Percentiles rank a stretch among this genome's conserved stretches.
Evolutionary conservation across 1,140 invertebrate genomes (phyloP).

Genomic region (Polypedilum pembai): DNA sequence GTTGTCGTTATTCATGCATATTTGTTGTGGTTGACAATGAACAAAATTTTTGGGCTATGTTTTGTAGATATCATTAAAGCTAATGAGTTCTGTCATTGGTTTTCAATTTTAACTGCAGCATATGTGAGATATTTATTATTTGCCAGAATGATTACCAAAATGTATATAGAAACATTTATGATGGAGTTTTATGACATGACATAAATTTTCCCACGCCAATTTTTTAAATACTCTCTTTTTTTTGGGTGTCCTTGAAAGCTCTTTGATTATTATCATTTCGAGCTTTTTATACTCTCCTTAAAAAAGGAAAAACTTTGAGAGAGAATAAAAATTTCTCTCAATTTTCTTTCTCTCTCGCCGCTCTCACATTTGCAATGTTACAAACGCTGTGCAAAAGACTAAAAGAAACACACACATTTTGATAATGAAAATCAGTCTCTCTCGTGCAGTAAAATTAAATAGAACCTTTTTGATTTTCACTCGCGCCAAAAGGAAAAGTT

Average conservation of each 20-base stretch:
- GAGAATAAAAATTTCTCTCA: background rate
- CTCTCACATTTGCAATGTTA: too few relatives aligned
- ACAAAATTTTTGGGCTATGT: too few relatives aligned
- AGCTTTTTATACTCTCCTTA: background rate
- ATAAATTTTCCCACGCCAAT: conserved; percentile 1
- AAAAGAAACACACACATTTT: background rate
- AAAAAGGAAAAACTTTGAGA: background rate
- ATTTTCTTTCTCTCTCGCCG: background rate
- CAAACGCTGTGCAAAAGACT: background rate
- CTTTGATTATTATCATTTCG: too few relatives aligned
- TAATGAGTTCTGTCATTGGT: background rate
- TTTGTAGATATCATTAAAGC: conserved; percentile 12
- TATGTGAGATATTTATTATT: conserved; percentile 4
- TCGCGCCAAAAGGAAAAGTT: background rate
- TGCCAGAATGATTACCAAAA: background rate
- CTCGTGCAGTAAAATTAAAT: conserved; percentile 14
- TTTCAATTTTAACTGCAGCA: background rate
- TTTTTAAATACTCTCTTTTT: conserved; percentile 6
- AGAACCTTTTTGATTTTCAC: background rate
- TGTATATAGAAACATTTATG: conserved; percentile 4
- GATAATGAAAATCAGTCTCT: conserved; percentile 11
- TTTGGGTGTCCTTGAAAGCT: conserved; percentile 9
- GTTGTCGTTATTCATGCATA: too few relatives aligned
- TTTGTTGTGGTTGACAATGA: too few relatives aligned
- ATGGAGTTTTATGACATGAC: background rate